Percentiles rank a stretch among this genome's conserved stretches.
phyloP scores from a whole-genome alignment of 2,888 invertebrate species.

The Drosophila lutescens region DNA sequence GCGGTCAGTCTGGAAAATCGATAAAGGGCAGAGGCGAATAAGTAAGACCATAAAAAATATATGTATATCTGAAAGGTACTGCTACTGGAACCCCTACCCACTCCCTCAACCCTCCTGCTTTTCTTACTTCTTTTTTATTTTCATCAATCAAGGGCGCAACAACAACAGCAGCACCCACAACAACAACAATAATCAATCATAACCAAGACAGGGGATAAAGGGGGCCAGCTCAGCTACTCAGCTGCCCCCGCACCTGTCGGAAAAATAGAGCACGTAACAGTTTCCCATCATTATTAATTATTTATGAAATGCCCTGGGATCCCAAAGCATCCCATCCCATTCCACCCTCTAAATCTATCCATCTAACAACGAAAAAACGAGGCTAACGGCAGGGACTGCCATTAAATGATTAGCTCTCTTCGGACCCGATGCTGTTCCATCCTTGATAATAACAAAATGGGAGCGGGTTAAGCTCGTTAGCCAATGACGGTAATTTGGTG shows the following conservation, averaged over 20 bases:
- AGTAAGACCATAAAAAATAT: constrained; percentile 19
- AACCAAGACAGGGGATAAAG: constrained; percentile 12
- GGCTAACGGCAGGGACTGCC: constrained; percentile 34
- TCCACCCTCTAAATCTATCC: neutral
- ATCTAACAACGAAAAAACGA: neutral
- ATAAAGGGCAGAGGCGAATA: constrained; percentile 16
- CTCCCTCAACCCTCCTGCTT: neutral
- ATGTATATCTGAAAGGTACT: neutral
- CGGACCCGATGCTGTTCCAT: constrained; percentile 13
- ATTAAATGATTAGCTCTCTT: constrained; percentile 68
- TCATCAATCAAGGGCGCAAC: constrained; percentile 66
- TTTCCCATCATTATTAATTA: constrained; percentile 74
- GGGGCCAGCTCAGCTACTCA: neutral
- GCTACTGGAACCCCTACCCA: neutral
- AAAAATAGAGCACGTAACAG: constrained; percentile 52
- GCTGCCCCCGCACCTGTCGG: constrained; percentile 43
- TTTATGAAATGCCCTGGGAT: constrained; percentile 51
- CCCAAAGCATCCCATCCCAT: neutral
- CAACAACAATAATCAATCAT: constrained; percentile 63
- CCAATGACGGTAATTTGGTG: constrained; percentile 18
- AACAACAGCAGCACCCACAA: constrained; percentile 1
- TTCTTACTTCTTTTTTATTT: constrained; percentile 29
- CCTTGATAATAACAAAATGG: constrained; percentile 13
- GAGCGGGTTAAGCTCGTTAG: constrained; percentile 38
- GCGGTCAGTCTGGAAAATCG: constrained; percentile 31